Percentiles rank a stretch among this genome's conserved stretches.
Evolutionary conservation across 2,113 vertebrate species (phyloP).

Genomic region (Bubo blakistoni): DNA sequence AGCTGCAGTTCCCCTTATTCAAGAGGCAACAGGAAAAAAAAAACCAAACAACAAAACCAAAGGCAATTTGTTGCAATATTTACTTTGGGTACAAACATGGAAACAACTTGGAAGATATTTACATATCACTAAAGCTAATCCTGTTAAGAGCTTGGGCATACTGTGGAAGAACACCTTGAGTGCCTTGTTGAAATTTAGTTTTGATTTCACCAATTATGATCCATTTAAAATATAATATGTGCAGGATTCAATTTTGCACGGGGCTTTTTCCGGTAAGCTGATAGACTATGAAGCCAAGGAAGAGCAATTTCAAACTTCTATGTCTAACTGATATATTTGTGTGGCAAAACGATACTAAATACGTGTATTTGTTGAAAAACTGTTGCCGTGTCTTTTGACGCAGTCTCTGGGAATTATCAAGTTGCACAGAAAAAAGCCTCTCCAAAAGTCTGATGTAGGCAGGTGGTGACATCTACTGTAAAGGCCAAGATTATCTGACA

Average conservation of each 20-base stretch:
- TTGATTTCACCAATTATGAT: not conserved
- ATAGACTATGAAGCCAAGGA: not conserved
- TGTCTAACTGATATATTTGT: not conserved
- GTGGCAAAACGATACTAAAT: not conserved
- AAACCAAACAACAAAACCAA: not conserved
- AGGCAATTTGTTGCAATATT: not conserved
- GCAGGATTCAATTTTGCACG: not conserved
- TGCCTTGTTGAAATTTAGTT: not conserved
- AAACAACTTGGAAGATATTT: not conserved
- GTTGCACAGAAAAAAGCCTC: not conserved
- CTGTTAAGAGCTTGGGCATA: not conserved
- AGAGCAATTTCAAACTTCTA: not conserved
- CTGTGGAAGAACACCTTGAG: not conserved
- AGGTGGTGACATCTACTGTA: not conserved
- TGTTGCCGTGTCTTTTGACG: not conserved
- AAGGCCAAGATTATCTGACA: not conserved
- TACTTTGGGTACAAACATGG: not conserved
- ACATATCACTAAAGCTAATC: slow-evolving; percentile 9
- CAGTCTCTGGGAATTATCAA: not conserved
- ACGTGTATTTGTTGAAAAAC: not conserved
- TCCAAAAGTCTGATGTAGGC: not conserved
- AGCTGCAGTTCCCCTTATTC: not conserved
- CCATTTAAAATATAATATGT: not conserved
- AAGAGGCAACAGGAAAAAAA: not conserved
- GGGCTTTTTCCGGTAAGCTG: not conserved